Evolutionary conservation across 2,113 vertebrate species (phyloP), one percentile per base, ranked within the genome.

Genomic region (Tetrax tetrax): DNA sequence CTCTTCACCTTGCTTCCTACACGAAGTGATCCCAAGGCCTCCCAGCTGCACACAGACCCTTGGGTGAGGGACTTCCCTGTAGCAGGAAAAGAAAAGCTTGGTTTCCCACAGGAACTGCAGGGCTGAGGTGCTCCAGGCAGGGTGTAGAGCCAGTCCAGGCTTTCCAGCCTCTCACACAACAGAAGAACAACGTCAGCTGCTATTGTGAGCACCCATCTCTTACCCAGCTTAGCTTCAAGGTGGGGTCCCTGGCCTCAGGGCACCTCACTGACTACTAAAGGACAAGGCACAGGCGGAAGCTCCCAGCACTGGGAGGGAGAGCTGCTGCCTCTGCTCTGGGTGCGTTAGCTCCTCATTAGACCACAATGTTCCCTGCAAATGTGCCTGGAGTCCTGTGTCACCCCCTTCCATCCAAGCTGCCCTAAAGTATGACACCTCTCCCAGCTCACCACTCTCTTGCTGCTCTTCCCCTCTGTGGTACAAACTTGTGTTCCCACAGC

Each of bases 391-490:
- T 54, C 77, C 91, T n/a, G 59, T 41, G 50, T 24, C 57, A 41
- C 48, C 31, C 31, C 33, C 70, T 83, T 45, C 50, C 50, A 29
- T n/a, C 31, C 83, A 53, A 86, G 75, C 88, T 90, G 88, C 23
- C 69, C 93, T 53, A 2, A 79, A 91, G 74, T 51, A 38, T 21
- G 12, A 3, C 83, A 66, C 70, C 61, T 71, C 69, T 87, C 80
- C 78, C 89, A 96, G 92, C 76, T 92, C 88, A 81, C 68, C 80
- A n/a, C 93, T 86, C 92, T 93, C 85, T 81, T 66, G 86, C 80
- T 92, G 61, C 92, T 79, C 57, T 38, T 54, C 70, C 83, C 72
- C 70, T 65, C 27, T 33, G 61, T 64, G n/a, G 89, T 31, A 54
- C 80, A 64, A 82, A 77, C 43, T 28, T 7, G 27, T 81, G 88